Evolutionary conservation across 64 coral and sea anemone genomes (phyloP), one percentile per base, ranked within the genome.

Genomic region (Astreopora myriophthalma): DNA sequence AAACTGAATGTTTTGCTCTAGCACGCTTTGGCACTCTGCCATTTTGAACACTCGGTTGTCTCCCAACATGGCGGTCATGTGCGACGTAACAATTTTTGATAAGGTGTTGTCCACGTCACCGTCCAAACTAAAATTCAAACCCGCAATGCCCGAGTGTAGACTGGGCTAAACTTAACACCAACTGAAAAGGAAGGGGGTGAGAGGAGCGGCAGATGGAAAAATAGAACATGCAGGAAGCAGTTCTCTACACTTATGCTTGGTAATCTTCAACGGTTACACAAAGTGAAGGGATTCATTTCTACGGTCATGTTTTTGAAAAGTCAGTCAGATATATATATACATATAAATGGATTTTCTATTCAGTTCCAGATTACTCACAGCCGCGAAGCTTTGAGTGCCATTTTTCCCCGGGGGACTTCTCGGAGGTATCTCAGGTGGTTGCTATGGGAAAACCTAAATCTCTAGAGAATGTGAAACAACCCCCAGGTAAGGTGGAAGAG

Each of bases 51-150:
- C 27, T 22, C 68, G 55, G 31, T 85, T 69, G 20, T 85, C 82
- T 34, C 35, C 82, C 82, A 69, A 85, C 58, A 85, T 57, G 42
- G 42, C 70, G 35, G 7, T 27, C 10, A 14, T 8, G 12, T 14
- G 49, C 74, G 69, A 74, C 85, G 68, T 88, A 35, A 44, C 52
- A 40, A 27, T 4, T 61, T 88, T 88, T 88, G 20, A 36, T 78
- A 74, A 80, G 73, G 74, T 89, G 74, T 44, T 44, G 39, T 44
- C 39, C 39, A 10, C 10, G 39, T 44, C 39, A 44, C 39, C 39
- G 1, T 1, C 39, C 10, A 10, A 44, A 42, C 39, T 42, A 42
- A 42, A 42, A 44, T 44, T 44, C 39, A 44, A 44, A 44, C 39
- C 39, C 1, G 39, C 39, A 0, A 44, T 10, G 39, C 10, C 10